Evolutionary conservation across 2,888 invertebrate species (phyloP), one percentile per base, ranked within the genome.

Genomic region (Plutella xylostella): DNA sequence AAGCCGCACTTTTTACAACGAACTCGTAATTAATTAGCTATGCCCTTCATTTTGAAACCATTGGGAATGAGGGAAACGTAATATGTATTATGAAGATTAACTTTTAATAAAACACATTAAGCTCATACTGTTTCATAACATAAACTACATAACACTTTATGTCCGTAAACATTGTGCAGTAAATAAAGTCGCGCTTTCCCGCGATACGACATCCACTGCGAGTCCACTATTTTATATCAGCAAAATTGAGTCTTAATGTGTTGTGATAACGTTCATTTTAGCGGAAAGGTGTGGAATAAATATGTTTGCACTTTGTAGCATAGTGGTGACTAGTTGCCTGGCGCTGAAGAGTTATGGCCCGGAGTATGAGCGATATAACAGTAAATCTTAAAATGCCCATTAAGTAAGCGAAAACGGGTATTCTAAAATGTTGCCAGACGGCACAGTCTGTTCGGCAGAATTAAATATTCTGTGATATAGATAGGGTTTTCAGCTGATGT

Each of bases 321-420:
- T 18, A n/a, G 20, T 22, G 39, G 39, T 39, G 39, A 39, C 39
- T 39, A 22, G 39, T 39, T 21, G 39, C 39, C 21, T 19, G 22
- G 25, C 22, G n/a, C 9, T 15, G 5, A 11, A 19, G 22, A 39
- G 25, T 39, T 39, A 39, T 22, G 39, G 20, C 21, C 25, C 15
- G 11, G 20, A 58, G 59, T 59, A 60, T 63, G 58, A 63, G 61
- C 57, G 64, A 61, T 61, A 61, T 50, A 20, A 52, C 53, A 54
- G 51, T 62, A 64, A 57, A 61, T 64, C 59, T 63, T 59, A 54
- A 56, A 63, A 60, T 63, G 56, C 53, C 55, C 51, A 50, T 55
- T 57, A 39, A 39, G n/a, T 25, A 15, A 12, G 21, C 17, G 22
- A 22, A 38, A 39, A 33, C 33, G 33, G n/a, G 33, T 6, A 33